Percentiles rank a stretch among this genome's conserved stretches.
Evolutionary conservation across 1,140 invertebrate species (phyloP).

Genomic region (Oryctes rhinoceros): DNA sequence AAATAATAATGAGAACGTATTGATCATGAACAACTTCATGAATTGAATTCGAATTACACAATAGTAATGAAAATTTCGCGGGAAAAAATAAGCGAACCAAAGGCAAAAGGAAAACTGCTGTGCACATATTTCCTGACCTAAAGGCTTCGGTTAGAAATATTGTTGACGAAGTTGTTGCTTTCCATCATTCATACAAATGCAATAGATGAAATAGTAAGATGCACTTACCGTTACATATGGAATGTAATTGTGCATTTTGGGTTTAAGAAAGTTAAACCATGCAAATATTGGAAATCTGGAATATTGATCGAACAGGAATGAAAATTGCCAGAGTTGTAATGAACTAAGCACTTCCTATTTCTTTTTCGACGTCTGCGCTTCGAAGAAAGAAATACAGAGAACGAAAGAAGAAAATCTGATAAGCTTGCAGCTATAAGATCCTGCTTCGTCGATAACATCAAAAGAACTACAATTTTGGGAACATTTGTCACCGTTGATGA

Average conservation of each 20-base stretch:
- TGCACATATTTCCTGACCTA: background rate
- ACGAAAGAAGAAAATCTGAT: slow-evolving; percentile 19
- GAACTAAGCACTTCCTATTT: slow-evolving; percentile 52
- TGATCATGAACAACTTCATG: background rate
- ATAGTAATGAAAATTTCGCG: background rate
- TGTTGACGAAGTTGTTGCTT: background rate
- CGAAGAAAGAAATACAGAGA: slow-evolving; percentile 50
- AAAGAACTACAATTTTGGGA: background rate
- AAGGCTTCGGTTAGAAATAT: background rate
- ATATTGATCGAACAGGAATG: slow-evolving; percentile 52
- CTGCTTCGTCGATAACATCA: slow-evolving; percentile 6
- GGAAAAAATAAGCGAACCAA: background rate
- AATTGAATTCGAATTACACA: too few relatives aligned
- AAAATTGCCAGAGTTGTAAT: slow-evolving; percentile 53
- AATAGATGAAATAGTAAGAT: slow-evolving; percentile 1
- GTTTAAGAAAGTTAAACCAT: slow-evolving; percentile 52
- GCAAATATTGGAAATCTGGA: slow-evolving; percentile 56
- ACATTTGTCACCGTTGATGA: background rate
- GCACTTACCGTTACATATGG: background rate
- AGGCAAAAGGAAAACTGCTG: background rate
- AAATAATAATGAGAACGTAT: slow-evolving; percentile 15
- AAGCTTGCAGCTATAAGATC: slow-evolving; percentile 33
- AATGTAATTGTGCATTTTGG: slow-evolving; percentile 50
- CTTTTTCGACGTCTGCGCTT: slow-evolving; percentile 54
- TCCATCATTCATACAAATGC: background rate